These are phyloP conservation scores for Lordiphosa stackelbergi DNA, from an alignment of 1,140 invertebrate species.

Conservation along the genomic window DNA sequence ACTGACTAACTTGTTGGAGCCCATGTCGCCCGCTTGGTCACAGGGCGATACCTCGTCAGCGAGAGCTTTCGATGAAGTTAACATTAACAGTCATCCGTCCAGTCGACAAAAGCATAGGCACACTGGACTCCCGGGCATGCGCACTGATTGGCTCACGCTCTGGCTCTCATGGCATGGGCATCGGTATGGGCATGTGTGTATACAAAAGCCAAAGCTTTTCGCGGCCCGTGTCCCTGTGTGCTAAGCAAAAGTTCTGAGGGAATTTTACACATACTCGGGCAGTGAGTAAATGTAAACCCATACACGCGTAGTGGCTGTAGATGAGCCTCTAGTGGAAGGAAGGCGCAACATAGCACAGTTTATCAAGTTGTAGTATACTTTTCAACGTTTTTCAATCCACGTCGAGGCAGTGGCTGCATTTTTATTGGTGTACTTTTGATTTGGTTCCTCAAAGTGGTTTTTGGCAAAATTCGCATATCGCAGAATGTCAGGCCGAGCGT, in stretches of 20 bases:
- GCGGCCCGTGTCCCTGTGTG: slow-evolving; percentile 13
- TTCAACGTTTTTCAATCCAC: slow-evolving; percentile 36
- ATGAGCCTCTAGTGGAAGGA: slow-evolving; percentile 13
- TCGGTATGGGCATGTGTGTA: neutral
- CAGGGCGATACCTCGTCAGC: too few species aligned
- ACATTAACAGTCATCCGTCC: too few species aligned
- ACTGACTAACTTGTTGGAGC: too few species aligned
- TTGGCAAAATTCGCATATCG: too few species aligned
- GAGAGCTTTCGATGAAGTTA: too few species aligned
- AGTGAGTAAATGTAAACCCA: slow-evolving; percentile 10
- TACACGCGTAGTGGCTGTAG: slow-evolving; percentile 9
- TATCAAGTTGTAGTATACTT: slow-evolving; percentile 44
- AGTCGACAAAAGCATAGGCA: neutral
- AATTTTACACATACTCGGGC: slow-evolving; percentile 7
- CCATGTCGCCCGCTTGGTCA: too few species aligned
- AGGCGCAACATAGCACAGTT: slow-evolving; percentile 17
- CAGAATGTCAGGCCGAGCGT: too few species aligned
- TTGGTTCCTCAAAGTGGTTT: too few species aligned
- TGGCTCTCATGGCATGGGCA: slow-evolving; percentile 21
- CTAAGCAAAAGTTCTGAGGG: slow-evolving; percentile 38
- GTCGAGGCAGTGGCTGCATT: slow-evolving; percentile 17
- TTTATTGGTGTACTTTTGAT: neutral
- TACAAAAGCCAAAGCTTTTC: slow-evolving; percentile 26
- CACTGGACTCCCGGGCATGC: neutral
- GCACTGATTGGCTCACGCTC: neutral